Conservation (phyloP, 2,888 invertebrate species). For the Folsomia candida region DNA sequence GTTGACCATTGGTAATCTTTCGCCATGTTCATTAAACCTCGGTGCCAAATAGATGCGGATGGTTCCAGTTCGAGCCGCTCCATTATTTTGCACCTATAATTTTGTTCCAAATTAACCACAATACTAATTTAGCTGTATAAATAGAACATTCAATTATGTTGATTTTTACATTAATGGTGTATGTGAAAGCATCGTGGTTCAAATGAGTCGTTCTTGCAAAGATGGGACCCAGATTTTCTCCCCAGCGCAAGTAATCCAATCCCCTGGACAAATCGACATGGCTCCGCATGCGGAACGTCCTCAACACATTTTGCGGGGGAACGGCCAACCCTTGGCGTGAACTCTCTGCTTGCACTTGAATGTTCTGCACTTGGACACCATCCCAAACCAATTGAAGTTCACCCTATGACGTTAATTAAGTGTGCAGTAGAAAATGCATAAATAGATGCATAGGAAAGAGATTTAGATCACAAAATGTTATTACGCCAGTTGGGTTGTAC, state of each 20-base stretch:
- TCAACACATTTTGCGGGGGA: slow-evolving; percentile 54
- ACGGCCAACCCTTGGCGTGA: slow-evolving; percentile 54
- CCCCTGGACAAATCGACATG: slow-evolving; percentile 75
- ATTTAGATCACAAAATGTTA: background rate
- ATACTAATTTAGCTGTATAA: too few relatives aligned
- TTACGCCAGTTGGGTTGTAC: slow-evolving; percentile 28
- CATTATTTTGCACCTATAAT: slow-evolving; percentile 51
- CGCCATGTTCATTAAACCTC: slow-evolving; percentile 64
- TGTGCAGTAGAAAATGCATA: too few relatives aligned
- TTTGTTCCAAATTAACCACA: background rate
- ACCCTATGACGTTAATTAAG: slow-evolving; percentile 9
- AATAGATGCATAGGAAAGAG: too few relatives aligned
- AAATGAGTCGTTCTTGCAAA: slow-evolving; percentile 50
- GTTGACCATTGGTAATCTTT: slow-evolving; percentile 60
- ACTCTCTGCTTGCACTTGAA: slow-evolving; percentile 52
- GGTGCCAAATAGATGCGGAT: slow-evolving; percentile 71
- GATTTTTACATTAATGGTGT: slow-evolving; percentile 48
- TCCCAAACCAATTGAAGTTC: slow-evolving; percentile 48
- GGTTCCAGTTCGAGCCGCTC: slow-evolving; percentile 61
- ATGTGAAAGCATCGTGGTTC: slow-evolving; percentile 52
- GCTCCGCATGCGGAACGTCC: slow-evolving; percentile 76
- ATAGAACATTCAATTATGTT: too few relatives aligned
- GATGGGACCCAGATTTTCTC: slow-evolving; percentile 45
- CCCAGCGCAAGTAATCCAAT: slow-evolving; percentile 64
- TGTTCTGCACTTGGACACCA: slow-evolving; percentile 45